Percentiles rank a stretch among this genome's conserved stretches.
phyloP scores from a whole-genome alignment of 1,140 invertebrate genomes.

The Pygmarrhopalites habei region DNA sequence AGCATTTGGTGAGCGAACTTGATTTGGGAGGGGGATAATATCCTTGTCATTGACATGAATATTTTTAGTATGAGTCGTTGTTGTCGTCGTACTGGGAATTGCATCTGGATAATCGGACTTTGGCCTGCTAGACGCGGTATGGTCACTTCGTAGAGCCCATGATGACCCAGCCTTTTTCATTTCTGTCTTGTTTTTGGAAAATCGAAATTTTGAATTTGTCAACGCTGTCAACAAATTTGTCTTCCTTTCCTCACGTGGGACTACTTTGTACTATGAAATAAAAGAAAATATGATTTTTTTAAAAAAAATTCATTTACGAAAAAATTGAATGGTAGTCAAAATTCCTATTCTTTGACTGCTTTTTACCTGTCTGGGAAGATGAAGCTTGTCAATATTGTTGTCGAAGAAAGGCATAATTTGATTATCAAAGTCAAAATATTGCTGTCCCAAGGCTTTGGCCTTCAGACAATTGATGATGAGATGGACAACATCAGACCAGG shows the following conservation, averaged over 20 bases:
- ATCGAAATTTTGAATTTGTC: constrained; percentile 12
- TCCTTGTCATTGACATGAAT: too few relatives aligned
- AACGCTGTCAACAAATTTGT: constrained; percentile 18
- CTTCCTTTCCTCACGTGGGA: constrained; percentile 15
- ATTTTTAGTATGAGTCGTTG: background rate
- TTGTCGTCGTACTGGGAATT: background rate
- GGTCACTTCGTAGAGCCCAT: background rate
- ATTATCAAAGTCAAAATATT: constrained; percentile 27
- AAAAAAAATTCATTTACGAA: background rate
- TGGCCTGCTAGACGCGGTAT: background rate
- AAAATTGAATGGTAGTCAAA: background rate
- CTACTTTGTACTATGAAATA: constrained; percentile 22
- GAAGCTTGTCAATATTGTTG: constrained; percentile 13
- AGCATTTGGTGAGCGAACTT: background rate
- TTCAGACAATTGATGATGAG: constrained; percentile 25
- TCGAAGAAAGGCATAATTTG: constrained; percentile 28
- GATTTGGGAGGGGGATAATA: background rate
- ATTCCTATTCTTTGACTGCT: background rate
- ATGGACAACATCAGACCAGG: constrained; percentile 29
- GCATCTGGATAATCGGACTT: background rate
- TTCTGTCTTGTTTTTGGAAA: constrained; percentile 14
- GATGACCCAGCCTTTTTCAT: background rate
- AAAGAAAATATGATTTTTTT: background rate
- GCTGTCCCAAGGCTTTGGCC: background rate
- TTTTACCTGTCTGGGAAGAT: constrained; percentile 26